Conservation (phyloP, 2,888 invertebrate genomes). For the Lasius platythorax region DNA sequence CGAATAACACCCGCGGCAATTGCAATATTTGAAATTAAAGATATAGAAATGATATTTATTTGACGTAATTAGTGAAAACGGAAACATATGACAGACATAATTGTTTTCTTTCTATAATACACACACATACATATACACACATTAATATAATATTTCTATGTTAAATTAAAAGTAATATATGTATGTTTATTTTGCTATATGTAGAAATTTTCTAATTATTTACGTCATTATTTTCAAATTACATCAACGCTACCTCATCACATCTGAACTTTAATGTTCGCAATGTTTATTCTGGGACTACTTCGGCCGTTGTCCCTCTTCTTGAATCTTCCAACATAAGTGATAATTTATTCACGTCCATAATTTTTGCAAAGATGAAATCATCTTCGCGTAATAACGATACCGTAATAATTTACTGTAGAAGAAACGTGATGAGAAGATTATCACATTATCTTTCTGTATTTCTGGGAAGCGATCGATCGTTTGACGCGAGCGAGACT, state of each 20-base stretch:
- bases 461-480: slow-evolving; percentile 35
- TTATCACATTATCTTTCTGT: slow-evolving; percentile 37
- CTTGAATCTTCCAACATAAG: background rate
- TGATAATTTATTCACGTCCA: slow-evolving; percentile 23
- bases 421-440: background rate
- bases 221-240: background rate
- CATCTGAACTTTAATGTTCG: background rate
- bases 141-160: background rate
- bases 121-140: too few species aligned
- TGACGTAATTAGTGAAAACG: background rate
- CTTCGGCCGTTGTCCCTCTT: background rate
- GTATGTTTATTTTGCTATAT: background rate
- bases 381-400: slow-evolving; percentile 3
- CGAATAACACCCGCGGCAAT: slow-evolving; percentile 10
- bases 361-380: background rate
- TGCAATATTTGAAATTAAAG: slow-evolving; percentile 2
- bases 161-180: background rate
- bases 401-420: slow-evolving; percentile 26
- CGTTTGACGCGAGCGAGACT: slow-evolving; percentile 41
- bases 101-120: background rate
- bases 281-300: slow-evolving; percentile 7
- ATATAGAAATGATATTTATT: background rate
- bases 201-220: background rate
- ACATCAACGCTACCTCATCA: background rate
- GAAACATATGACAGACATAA: background rate